Evolutionary conservation across 2,888 invertebrate species (phyloP).

Genomic region (Drosophila testacea): DNA sequence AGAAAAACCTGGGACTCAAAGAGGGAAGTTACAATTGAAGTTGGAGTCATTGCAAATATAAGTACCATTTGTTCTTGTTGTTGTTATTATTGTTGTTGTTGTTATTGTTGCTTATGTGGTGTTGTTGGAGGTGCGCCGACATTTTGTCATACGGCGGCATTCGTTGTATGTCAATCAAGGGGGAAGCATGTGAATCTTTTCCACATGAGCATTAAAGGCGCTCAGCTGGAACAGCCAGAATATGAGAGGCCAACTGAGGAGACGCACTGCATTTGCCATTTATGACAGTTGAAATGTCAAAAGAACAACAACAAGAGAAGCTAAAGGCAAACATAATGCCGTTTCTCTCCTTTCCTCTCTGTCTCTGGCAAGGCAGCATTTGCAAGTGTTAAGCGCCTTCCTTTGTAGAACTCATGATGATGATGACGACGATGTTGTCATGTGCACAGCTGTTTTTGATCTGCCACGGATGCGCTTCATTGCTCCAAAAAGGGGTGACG

Average conservation of each 20-base stretch:
- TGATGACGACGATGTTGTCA: slow-evolving; percentile 38
- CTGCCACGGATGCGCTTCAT: slow-evolving; percentile 69
- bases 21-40: slow-evolving; percentile 33
- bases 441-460: slow-evolving; percentile 75
- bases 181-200: slow-evolving; percentile 66
- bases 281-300: slow-evolving; percentile 83
- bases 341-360: not conserved
- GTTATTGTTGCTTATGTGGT: slow-evolving; percentile 12
- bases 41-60: slow-evolving; percentile 43
- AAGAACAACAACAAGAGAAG: slow-evolving; percentile 47
- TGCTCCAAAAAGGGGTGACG: slow-evolving; percentile 47
- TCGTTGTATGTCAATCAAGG: slow-evolving; percentile 73
- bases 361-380: slow-evolving; percentile 39
- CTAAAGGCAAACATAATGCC: slow-evolving; percentile 50
- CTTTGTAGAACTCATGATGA: slow-evolving; percentile 38
- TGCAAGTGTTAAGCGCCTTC: slow-evolving; percentile 69
- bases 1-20: not conserved
- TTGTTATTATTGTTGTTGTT: slow-evolving; percentile 4
- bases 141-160: slow-evolving; percentile 64
- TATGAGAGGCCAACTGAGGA: slow-evolving; percentile 27
- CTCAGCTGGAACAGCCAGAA: slow-evolving; percentile 61
- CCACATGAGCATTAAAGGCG: slow-evolving; percentile 74
- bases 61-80: slow-evolving; percentile 26
- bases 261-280: slow-evolving; percentile 80
- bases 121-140: slow-evolving; percentile 50